Conservation (phyloP, 2,797 vertebrate species). For the Podarcis siculus region DNA sequence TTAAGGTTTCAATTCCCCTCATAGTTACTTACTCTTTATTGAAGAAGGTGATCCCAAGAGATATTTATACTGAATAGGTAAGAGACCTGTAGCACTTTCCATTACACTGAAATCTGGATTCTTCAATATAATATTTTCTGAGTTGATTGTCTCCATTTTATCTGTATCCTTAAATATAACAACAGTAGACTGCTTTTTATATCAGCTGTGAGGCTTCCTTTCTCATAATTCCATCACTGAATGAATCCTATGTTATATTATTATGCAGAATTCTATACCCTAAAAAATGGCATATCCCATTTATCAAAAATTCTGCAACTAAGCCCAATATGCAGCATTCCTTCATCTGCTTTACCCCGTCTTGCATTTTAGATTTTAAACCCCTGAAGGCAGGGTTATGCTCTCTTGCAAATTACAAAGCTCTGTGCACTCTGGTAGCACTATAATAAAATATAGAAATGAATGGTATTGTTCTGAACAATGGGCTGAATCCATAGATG, state of each 20-base stretch:
- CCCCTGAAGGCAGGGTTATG: no score
- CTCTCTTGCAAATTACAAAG: no score
- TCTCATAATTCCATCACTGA: background rate
- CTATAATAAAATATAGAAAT: no score
- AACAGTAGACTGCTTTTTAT: background rate
- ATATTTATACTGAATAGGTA: background rate
- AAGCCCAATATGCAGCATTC: no score
- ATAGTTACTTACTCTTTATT: constrained; percentile 12
- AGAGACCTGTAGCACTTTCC: constrained; percentile 3
- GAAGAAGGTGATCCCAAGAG: constrained; percentile 9
- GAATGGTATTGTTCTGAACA: no score
- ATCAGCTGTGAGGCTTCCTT: background rate
- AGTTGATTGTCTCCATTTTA: background rate
- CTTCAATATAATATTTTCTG: background rate
- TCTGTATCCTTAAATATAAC: constrained; percentile 9
- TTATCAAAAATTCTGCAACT: background rate
- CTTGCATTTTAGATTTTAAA: no score
- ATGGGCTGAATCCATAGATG: no score
- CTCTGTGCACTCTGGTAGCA: no score
- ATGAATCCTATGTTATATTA: background rate
- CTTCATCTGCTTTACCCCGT: no score
- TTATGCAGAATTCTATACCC: background rate
- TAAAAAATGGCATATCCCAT: background rate
- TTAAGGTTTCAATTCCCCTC: background rate
- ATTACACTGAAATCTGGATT: background rate